Base-by-base conservation (phyloP, 2,888 invertebrate genomes). In the Alloplasta piceator region DNA sequence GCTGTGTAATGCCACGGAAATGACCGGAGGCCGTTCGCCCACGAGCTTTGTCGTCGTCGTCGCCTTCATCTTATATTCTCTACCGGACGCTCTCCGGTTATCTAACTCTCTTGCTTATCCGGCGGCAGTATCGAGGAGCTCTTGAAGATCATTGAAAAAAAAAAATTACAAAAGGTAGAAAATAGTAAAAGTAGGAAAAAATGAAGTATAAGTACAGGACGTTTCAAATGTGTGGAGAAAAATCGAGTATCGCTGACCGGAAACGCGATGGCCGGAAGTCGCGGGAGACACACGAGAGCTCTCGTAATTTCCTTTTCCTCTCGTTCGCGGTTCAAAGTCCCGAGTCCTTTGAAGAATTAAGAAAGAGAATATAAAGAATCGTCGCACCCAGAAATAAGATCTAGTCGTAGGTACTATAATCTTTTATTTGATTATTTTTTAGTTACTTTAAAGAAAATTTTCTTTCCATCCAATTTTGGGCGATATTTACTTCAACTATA, bases 201-300 rank as follows among this genome's bases (percentile, higher is more conserved):
- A 38, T 36, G 50, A 10, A n/a, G n/a, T n/a, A n/a, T n/a, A n/a
- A n/a, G n/a, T n/a, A n/a, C n/a, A n/a, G n/a, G n/a, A n/a, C n/a
- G n/a, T n/a, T n/a, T n/a, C n/a, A n/a, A n/a, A n/a, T n/a, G n/a
- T n/a, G n/a, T n/a, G n/a, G 5, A 50, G n/a, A 39, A 16, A 52
- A 75, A 67, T 41, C 16, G 10, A 6, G n/a, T 82, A 56, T 84
- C 84, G 84, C 82, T 84, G 43, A 83, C 85, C 86, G 87, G 87
- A 87, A 87, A 82, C 82, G 79, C 82, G 84, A 70, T 83, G 84
- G 70, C 83, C 85, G 86, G 87, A 87, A 76, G 76, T 70, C 43
- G 50, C 14, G 56, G 36, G 72, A 50, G n/a, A 50, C n/a, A 12
- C 14, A 5, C 14, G 14, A 58, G 41, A 16, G n/a, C n/a, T n/a